Base-by-base conservation (phyloP, 2,113 vertebrate genomes). In the Pedetes capensis region DNA sequence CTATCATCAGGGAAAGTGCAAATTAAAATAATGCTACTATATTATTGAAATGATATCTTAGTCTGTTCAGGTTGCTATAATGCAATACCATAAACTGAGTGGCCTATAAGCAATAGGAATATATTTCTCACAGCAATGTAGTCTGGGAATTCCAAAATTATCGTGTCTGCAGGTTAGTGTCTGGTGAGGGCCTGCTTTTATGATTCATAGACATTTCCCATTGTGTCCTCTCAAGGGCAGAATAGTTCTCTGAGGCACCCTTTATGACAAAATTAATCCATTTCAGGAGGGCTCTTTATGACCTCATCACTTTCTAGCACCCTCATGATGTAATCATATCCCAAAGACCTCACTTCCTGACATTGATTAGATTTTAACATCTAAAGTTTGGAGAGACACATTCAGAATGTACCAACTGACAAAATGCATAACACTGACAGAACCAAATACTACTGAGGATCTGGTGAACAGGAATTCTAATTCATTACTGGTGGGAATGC, bases 391-490 rank as follows among this genome's bases (percentile, higher is more conserved):
- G 5, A 47, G 9, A 20, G 4, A 49, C 8, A 89, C 25, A 57
- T 57, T 66, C 39, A 66, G n/a, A 37, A 0, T 32, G 32, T 29
- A 12, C 14, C 1, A 49, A 39, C 47, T 32, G 9, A 14, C 4
- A 37, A 68, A 93, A 59, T 57, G 20, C 12, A 81, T n/a, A 44
- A 29, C 12, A 22, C 42, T 18, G 17, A 66, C 1, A 47, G 2
- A n/a, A 66, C 6, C 37, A 76, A 17, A 34, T 89, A 13, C 44
- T 57, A 17, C 17, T 0, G 23, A 66, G 17, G 25, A 39, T 25
- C 4, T 20, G 5, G 27, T 27, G 1, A 23, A 23, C 0, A 17
- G 22, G 7, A 55, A 16, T 4, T 27, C 32, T 49, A 20, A 32
- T 69, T 49, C 18, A 63, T 29, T 64, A 6, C 22, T 42, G 0